Conservation (phyloP, 2,113 vertebrate species). For the Sialia sialis region DNA sequence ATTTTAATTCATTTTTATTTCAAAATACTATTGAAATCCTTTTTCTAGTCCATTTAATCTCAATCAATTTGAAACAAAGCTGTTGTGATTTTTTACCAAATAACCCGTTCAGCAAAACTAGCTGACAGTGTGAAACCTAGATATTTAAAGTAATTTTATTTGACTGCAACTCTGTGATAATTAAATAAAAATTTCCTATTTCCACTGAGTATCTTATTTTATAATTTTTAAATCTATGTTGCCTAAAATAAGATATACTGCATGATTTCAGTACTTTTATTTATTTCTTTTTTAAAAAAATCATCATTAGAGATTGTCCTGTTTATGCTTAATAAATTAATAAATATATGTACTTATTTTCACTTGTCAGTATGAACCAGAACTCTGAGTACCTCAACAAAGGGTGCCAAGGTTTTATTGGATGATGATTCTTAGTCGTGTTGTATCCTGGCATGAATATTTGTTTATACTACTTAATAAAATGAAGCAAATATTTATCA, state of each 20-base stretch:
- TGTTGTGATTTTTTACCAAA: neutral
- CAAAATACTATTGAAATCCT: neutral
- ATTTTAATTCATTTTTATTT: neutral
- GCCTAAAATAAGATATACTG: neutral
- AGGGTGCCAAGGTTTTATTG: neutral
- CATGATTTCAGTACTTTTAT: neutral
- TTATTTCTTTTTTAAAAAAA: neutral
- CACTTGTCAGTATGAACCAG: neutral
- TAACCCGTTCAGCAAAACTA: neutral
- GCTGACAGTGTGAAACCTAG: neutral
- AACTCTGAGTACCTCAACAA: neutral
- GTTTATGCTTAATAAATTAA: neutral
- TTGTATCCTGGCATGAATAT: neutral
- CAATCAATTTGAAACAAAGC: neutral
- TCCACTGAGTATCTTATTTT: neutral
- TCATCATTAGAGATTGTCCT: accelerated
- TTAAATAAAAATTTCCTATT: neutral
- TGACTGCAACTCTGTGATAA: neutral
- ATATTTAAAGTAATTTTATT: neutral
- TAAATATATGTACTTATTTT: neutral
- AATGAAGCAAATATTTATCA: neutral
- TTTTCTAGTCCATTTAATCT: neutral
- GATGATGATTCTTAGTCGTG: neutral
- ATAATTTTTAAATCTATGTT: neutral
- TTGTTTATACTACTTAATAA: neutral